Conservation (phyloP, 2,888 invertebrate genomes). For the Linyphia triangularis region DNA sequence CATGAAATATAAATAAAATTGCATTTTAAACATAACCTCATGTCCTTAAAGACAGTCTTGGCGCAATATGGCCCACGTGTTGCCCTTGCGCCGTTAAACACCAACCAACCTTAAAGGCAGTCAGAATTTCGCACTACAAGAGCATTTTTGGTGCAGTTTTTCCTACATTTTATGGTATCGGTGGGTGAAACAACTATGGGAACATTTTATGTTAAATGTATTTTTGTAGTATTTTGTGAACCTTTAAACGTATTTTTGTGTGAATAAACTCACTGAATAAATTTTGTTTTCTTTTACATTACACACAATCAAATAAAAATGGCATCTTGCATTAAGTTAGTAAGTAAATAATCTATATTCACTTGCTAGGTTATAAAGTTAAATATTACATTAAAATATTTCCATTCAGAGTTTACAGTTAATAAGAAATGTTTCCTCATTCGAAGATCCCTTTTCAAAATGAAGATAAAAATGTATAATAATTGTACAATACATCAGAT, state of each 20-base stretch:
- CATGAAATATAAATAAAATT: no score
- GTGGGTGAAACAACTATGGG: constrained; percentile 42
- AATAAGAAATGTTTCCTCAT: not conserved
- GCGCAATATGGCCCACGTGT: no score
- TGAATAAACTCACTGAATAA: constrained; percentile 48
- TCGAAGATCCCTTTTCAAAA: not conserved
- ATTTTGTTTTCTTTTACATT: not conserved
- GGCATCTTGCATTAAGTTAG: not conserved
- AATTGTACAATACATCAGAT: no score
- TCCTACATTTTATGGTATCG: constrained; percentile 46
- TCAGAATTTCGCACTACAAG: not conserved
- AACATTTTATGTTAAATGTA: constrained; percentile 36
- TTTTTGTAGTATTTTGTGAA: constrained; percentile 30
- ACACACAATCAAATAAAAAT: not conserved
- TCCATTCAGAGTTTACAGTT: not conserved
- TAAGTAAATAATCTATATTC: no score
- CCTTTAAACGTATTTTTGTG: constrained; percentile 32
- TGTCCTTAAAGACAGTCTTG: no score
- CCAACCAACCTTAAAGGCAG: no score
- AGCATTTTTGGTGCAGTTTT: constrained; percentile 65
- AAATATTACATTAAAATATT: not conserved
- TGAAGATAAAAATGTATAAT: no score
- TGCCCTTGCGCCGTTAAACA: no score
- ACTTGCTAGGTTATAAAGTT: no score
- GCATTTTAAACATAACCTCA: no score